These are phyloP conservation scores for Calephelis virginiensis DNA, from an alignment of 1,140 invertebrate species.

Conservation along the genomic window DNA sequence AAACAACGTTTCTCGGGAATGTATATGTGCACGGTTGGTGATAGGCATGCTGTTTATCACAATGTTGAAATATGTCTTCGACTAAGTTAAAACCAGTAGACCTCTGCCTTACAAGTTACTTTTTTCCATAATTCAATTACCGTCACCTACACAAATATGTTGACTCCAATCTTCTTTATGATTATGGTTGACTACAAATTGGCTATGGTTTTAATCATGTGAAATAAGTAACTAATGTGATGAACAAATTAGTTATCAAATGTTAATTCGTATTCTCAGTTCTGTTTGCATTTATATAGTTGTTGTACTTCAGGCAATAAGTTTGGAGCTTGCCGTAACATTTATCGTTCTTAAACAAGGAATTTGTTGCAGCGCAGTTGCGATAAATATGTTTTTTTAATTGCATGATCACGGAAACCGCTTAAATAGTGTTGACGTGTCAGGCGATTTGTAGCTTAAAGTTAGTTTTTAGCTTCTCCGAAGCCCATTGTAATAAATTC, in stretches of 20 bases:
- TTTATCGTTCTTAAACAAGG: slow-evolving; percentile 39
- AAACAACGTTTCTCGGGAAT: too few relatives aligned
- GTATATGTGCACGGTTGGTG: too few relatives aligned
- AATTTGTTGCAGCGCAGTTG: slow-evolving; percentile 39
- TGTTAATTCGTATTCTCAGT: not conserved
- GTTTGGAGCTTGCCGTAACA: slow-evolving; percentile 22
- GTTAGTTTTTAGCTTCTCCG: slow-evolving; percentile 34
- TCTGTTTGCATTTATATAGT: not conserved
- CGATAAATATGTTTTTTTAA: slow-evolving; percentile 56
- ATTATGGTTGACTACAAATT: too few relatives aligned
- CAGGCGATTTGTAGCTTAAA: slow-evolving; percentile 46
- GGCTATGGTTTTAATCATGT: too few relatives aligned
- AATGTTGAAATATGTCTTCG: too few relatives aligned
- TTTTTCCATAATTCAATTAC: too few relatives aligned
- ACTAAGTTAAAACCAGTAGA: too few relatives aligned
- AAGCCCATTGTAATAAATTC: slow-evolving; percentile 36
- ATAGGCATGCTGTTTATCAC: too few relatives aligned
- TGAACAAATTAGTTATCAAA: not conserved
- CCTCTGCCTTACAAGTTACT: too few relatives aligned
- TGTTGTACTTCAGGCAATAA: slow-evolving; percentile 1
- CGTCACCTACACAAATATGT: too few relatives aligned
- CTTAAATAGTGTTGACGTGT: slow-evolving; percentile 50
- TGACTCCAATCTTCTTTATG: too few relatives aligned
- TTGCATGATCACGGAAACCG: slow-evolving; percentile 46
- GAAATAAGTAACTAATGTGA: too few relatives aligned